Percentiles rank a stretch among this genome's conserved stretches.
phyloP scores from a whole-genome alignment of 2,888 invertebrate genomes.

The Luffia ferchaultella region DNA sequence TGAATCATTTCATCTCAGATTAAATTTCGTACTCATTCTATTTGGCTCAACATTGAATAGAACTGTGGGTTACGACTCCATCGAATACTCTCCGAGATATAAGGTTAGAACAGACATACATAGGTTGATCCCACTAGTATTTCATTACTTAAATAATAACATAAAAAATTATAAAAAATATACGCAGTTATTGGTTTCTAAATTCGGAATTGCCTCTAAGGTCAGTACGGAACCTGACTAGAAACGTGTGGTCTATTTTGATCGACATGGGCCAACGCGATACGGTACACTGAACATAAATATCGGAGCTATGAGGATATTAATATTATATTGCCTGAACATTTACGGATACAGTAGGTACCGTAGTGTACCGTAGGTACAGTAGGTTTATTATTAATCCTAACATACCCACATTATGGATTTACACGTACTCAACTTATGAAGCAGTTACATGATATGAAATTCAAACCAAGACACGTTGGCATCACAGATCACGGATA shows the following conservation, averaged over 20 bases:
- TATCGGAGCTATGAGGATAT: not conserved
- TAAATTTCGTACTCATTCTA: too few relatives aligned
- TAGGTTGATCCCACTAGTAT: too few relatives aligned
- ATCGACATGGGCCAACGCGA: not conserved
- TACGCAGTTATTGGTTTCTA: too few relatives aligned
- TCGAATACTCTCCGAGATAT: too few relatives aligned
- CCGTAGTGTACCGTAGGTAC: not conserved
- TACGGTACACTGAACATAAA: not conserved
- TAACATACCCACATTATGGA: not conserved
- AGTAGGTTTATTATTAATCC: not conserved
- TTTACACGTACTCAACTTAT: not conserved
- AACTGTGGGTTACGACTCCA: too few relatives aligned
- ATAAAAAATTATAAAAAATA: too few relatives aligned
- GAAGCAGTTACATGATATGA: not conserved
- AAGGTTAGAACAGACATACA: too few relatives aligned
- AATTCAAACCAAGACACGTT: too few relatives aligned
- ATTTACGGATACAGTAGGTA: not conserved
- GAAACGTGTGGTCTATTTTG: not conserved
- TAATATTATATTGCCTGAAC: not conserved
- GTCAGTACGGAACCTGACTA: not conserved
- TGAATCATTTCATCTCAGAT: too few relatives aligned
- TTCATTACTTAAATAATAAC: too few relatives aligned
- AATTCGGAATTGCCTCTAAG: not conserved
- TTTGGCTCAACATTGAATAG: too few relatives aligned
- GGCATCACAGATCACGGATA: too few relatives aligned